Conservation (phyloP, 2,113 vertebrate genomes). For the Callospermophilus lateralis region DNA sequence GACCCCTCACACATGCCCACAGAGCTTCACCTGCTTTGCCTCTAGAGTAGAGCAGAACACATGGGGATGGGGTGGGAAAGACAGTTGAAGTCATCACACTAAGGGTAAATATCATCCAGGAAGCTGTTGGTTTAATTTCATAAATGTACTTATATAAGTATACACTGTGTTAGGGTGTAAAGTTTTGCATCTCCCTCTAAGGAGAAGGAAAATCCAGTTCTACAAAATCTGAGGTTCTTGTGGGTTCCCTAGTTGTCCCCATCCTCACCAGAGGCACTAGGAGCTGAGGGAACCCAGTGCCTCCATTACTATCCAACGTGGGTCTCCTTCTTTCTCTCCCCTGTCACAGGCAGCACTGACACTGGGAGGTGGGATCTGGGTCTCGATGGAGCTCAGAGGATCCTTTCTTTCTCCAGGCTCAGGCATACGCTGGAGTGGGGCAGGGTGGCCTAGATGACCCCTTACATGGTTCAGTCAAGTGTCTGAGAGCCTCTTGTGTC, state of each 20-base stretch:
- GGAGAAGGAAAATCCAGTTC: neutral
- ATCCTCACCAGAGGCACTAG: neutral
- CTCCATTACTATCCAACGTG: rapidly evolving
- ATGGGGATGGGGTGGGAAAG: neutral
- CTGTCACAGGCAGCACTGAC: neutral
- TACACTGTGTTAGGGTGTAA: neutral
- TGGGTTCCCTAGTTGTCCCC: neutral
- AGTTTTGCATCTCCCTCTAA: neutral
- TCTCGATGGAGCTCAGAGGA: no score
- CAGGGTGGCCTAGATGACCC: neutral
- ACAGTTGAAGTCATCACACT: neutral
- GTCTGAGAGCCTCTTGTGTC: neutral
- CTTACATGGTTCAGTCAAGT: neutral
- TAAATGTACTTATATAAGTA: neutral
- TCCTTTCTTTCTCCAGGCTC: neutral
- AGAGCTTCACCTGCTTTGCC: neutral
- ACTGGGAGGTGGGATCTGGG: neutral
- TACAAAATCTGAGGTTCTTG: neutral
- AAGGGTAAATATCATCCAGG: neutral
- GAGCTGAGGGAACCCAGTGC: neutral
- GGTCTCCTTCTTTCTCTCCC: neutral
- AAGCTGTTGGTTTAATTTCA: neutral
- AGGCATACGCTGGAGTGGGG: neutral
- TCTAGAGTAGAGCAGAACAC: neutral
- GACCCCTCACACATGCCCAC: neutral